Percentiles rank a stretch among this genome's conserved stretches.
Evolutionary conservation across 2,113 vertebrate genomes (phyloP).

Genomic region (Epinephelus cyanopodus): DNA sequence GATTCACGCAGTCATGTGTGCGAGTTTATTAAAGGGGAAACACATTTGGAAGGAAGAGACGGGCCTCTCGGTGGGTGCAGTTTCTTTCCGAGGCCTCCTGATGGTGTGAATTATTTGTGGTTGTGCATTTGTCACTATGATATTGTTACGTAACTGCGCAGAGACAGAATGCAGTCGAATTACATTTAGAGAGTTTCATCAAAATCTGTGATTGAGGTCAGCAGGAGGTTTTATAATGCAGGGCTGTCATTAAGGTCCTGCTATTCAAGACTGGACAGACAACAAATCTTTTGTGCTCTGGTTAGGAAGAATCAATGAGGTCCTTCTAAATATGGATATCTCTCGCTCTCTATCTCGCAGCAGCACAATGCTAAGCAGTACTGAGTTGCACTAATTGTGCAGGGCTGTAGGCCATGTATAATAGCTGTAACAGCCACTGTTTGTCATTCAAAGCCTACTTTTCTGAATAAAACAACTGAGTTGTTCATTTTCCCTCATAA

Average conservation of each 20-base stretch:
- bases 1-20: conserved; percentile 67
- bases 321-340: conserved; percentile 74
- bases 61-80: conserved; percentile 12
- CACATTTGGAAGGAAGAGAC: conserved; percentile 35
- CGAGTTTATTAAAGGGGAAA: conserved; percentile 59
- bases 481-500: conserved; percentile 14
- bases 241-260: conserved; percentile 51
- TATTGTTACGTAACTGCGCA: conserved; percentile 54
- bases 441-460: conserved; percentile 36
- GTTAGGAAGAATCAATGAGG: conserved; percentile 71
- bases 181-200: conserved; percentile 32
- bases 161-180: conserved; percentile 14
- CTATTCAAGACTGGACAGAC: conserved; percentile 65
- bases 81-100: conserved; percentile 15
- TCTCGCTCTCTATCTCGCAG: conserved; percentile 50
- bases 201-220: conserved; percentile 47
- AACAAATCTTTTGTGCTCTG: conserved; percentile 72
- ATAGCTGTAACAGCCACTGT: conserved; percentile 53
- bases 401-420: conserved; percentile 41
- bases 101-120: conserved; percentile 51
- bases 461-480: conserved; percentile 27
- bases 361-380: conserved; percentile 72
- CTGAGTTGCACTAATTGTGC: conserved; percentile 70
- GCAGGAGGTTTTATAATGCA: conserved; percentile 48
- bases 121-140: conserved; percentile 35